These are phyloP conservation scores for Chydorus sphaericus DNA, from an alignment of 2,888 invertebrate genomes.

Conservation along the genomic window DNA sequence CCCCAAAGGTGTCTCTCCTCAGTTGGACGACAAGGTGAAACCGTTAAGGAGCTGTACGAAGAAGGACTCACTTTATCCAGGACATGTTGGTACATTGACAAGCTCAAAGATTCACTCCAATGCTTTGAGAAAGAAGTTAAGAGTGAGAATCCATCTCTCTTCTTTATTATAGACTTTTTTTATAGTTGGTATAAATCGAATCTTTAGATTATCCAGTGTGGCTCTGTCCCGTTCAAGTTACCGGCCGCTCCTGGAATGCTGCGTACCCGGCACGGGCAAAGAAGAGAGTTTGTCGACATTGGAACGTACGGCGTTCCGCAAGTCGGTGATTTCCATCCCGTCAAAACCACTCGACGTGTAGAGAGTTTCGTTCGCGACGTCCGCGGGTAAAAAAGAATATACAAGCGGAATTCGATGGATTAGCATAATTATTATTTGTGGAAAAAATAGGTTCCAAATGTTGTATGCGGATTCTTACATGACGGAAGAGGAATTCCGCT, in stretches of 20 bases:
- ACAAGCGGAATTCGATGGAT: too few relatives aligned
- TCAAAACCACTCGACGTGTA: slow-evolving; percentile 46
- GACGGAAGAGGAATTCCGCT: slow-evolving; percentile 52
- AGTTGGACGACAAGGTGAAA: slow-evolving; percentile 59
- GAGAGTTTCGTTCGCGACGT: slow-evolving; percentile 53
- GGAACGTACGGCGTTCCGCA: slow-evolving; percentile 66
- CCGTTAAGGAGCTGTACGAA: slow-evolving; percentile 55
- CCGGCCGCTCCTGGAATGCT: slow-evolving; percentile 54
- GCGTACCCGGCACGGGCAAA: slow-evolving; percentile 36
- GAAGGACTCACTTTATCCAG: slow-evolving; percentile 58
- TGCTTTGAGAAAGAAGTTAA: slow-evolving; percentile 50
- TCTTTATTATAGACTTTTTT: neutral
- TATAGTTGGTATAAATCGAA: too few relatives aligned
- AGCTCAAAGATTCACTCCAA: slow-evolving; percentile 42
- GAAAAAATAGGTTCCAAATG: slow-evolving; percentile 53
- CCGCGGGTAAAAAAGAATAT: too few relatives aligned
- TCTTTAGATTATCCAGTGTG: slow-evolving; percentile 61
- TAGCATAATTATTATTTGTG: neutral
- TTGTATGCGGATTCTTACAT: slow-evolving; percentile 67
- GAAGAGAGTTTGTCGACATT: slow-evolving; percentile 59
- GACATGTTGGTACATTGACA: slow-evolving; percentile 73
- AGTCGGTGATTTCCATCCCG: slow-evolving; percentile 42
- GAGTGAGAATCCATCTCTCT: slow-evolving; percentile 25
- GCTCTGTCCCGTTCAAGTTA: slow-evolving; percentile 64
- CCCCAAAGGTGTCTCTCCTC: slow-evolving; percentile 65